phyloP scores from a whole-genome alignment of 2,888 invertebrate genomes.

The Isoperla grammatica region DNA sequence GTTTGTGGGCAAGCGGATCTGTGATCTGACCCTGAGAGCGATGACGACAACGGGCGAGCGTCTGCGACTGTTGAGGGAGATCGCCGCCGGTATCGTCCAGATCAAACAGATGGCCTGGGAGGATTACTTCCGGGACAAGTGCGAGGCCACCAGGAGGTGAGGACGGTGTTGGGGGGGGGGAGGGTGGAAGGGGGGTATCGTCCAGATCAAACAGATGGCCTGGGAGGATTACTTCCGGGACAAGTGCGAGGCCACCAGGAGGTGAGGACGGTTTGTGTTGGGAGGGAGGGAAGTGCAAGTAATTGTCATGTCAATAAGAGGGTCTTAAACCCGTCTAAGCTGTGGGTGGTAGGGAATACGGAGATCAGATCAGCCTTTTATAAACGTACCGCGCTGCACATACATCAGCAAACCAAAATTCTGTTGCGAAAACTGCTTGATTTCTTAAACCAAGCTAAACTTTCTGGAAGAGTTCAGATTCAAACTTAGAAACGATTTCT shows the following conservation, averaged over 20 bases:
- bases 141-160: conserved; percentile 16
- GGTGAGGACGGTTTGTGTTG: conserved; percentile 16
- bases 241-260: conserved; percentile 6
- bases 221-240: conserved; percentile 22
- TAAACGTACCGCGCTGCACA: no score
- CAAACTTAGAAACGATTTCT: no score
- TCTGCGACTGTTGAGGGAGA: conserved; percentile 12
- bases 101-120: conserved; percentile 25
- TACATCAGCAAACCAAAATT: no score
- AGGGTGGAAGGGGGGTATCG: conserved; percentile 13
- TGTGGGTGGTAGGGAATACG: no score
- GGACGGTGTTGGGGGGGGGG: no score
- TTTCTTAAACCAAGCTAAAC: no score
- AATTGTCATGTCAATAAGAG: no score
- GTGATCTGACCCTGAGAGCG: conserved; percentile 7
- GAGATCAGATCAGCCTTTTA: no score
- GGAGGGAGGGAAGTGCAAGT: no score
- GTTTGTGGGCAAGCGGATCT: conserved; percentile 15
- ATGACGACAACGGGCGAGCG: conserved; percentile 6
- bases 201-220: conserved; percentile 24
- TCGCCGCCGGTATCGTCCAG: conserved; percentile 23
- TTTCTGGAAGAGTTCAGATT: no score
- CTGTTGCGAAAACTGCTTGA: no score
- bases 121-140: conserved; percentile 13
- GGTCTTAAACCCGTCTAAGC: no score